These are phyloP conservation scores for Neoascia interrupta DNA, from an alignment of 2,888 invertebrate species.

Conservation along the genomic window DNA sequence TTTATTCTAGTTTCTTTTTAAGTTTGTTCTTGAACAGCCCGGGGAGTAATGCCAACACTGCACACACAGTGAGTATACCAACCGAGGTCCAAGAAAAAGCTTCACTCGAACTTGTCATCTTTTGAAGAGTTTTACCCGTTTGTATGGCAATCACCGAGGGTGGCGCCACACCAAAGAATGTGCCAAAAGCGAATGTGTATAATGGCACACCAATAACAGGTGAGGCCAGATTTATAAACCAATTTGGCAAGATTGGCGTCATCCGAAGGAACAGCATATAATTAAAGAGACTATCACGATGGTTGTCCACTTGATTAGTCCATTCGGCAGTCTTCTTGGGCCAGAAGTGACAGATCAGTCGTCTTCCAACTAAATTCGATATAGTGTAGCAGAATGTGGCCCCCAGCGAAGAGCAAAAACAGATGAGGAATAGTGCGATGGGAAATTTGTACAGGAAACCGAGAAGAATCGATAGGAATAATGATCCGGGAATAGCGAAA, in stretches of 20 bases:
- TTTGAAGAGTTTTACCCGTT: conserved; percentile 97
- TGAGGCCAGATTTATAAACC: conserved; percentile 93
- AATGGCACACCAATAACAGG: conserved; percentile 98
- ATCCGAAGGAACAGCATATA: conserved; percentile 98
- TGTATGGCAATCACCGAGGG: conserved; percentile 98
- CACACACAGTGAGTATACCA: conserved; percentile 87
- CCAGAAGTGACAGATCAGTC: conserved; percentile 91
- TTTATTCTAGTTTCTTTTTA: conserved; percentile 87
- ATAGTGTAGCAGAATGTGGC: conserved; percentile 97
- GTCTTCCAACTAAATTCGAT: conserved; percentile 93
- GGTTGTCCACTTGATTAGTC: conserved; percentile 91
- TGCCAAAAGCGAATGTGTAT: conserved; percentile 94
- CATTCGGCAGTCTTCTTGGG: conserved; percentile 92
- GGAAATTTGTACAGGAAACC: conserved; percentile 98
- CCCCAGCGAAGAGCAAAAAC: conserved; percentile 96
- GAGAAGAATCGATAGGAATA: conserved; percentile 97
- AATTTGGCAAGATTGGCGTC: conserved; percentile 98
- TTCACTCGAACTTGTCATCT: conserved; percentile 92
- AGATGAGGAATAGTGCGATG: conserved; percentile 91
- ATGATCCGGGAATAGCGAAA: conserved; percentile 99
- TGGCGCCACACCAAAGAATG: conserved; percentile 97
- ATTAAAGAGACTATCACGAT: conserved; percentile 93
- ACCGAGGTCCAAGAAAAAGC: conserved; percentile 95
- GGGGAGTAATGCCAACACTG: conserved; percentile 91
- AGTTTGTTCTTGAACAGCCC: conserved; percentile 91